Evolutionary conservation across 2,113 vertebrate species (phyloP).

Genomic region (Leptobrachium ailaonicum): DNA sequence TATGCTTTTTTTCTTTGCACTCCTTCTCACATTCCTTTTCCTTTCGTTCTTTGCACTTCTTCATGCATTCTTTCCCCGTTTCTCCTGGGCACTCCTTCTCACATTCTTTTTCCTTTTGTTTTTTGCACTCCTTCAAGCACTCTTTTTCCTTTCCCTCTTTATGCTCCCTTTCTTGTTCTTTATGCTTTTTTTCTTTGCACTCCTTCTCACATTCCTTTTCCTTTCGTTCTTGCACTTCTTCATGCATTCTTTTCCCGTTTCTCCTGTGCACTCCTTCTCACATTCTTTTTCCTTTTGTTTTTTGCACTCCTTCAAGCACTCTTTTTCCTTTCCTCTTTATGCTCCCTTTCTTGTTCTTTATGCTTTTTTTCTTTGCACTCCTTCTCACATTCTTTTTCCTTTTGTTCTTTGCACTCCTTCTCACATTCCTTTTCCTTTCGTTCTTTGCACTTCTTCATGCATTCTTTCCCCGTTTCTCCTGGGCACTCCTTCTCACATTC

Average conservation of each 20-base stretch:
- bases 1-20: too few relatives aligned
- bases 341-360: too few relatives aligned
- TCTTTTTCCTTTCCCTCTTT: background rate
- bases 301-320: background rate
- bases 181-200: background rate
- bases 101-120: background rate
- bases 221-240: background rate
- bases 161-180: background rate
- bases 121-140: background rate
- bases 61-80: background rate
- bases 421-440: too few relatives aligned
- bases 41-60: background rate
- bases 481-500: too few relatives aligned
- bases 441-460: too few relatives aligned
- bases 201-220: background rate
- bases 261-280: too few relatives aligned
- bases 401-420: too few relatives aligned
- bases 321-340: background rate
- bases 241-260: background rate
- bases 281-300: background rate
- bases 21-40: too few relatives aligned
- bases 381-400: too few relatives aligned
- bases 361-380: too few relatives aligned
- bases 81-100: too few relatives aligned
- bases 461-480: too few relatives aligned